Evolutionary conservation across 1,140 invertebrate genomes (phyloP).

Genomic region (Drosophila pandora): DNA sequence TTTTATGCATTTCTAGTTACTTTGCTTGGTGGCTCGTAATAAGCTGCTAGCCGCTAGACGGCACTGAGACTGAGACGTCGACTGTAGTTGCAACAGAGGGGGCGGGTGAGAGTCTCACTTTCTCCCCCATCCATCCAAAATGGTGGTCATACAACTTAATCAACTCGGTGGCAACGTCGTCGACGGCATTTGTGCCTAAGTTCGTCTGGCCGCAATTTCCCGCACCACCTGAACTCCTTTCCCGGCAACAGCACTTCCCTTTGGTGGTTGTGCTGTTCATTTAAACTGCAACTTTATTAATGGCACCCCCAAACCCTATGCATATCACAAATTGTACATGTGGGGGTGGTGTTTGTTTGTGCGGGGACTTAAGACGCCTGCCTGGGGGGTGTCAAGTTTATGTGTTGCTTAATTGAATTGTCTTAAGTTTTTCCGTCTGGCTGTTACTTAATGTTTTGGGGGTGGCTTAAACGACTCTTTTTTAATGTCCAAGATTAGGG

Average conservation of each 20-base stretch:
- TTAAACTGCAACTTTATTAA: conserved; percentile 77
- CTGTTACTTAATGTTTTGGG: conserved; percentile 34
- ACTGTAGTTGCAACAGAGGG: neutral
- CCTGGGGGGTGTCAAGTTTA: conserved; percentile 63
- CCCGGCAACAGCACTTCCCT: conserved; percentile 1
- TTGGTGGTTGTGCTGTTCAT: conserved; percentile 65
- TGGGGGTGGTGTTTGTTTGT: neutral
- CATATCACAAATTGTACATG: neutral
- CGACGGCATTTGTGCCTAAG: conserved; percentile 56
- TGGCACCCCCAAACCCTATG: conserved; percentile 26
- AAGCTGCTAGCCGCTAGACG: conserved; percentile 73
- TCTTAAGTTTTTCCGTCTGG: conserved; percentile 52
- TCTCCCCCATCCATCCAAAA: conserved; percentile 19
- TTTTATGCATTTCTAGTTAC: conserved; percentile 56
- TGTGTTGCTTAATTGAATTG: conserved; percentile 77
- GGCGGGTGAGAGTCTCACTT: conserved; percentile 23
- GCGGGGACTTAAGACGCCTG: conserved; percentile 31
- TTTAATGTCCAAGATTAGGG: conserved; percentile 5
- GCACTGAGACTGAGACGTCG: neutral
- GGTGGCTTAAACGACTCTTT: conserved; percentile 27
- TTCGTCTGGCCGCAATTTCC: conserved; percentile 62
- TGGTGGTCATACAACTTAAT: conserved; percentile 66
- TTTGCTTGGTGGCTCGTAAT: conserved; percentile 72
- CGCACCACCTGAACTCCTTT: neutral
- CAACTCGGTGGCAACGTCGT: conserved; percentile 42